Evolutionary conservation across 2,888 invertebrate species (phyloP).

Genomic region (Leptothorax acervorum): DNA sequence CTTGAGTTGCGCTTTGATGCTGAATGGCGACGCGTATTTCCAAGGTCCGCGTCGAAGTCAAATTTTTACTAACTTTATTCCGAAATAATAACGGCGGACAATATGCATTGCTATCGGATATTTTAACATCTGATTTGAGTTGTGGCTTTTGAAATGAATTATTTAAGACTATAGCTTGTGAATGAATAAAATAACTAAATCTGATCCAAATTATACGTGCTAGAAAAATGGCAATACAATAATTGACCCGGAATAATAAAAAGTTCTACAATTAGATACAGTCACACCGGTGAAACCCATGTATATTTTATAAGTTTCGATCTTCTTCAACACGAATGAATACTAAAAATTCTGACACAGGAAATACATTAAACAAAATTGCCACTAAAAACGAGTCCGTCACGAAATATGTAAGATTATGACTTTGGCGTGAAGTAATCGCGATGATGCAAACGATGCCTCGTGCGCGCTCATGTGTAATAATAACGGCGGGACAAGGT

Average conservation of each 20-base stretch:
- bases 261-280: background rate
- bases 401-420: background rate
- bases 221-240: background rate
- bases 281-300: too few relatives aligned
- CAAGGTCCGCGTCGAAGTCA: conserved; percentile 62
- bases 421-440: conserved; percentile 48
- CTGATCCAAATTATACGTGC: background rate
- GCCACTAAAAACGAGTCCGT: background rate
- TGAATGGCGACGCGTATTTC: conserved; percentile 30
- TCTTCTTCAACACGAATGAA: background rate
- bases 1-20: conserved; percentile 4
- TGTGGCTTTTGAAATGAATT: background rate
- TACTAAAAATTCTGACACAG: background rate
- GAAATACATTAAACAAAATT: conserved; percentile 21
- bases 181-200: background rate
- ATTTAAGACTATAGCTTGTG: background rate
- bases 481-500: conserved; percentile 32
- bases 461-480: conserved; percentile 43
- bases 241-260: background rate
- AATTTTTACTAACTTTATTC: conserved; percentile 57
- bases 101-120: background rate
- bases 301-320: background rate
- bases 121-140: background rate
- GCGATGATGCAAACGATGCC: conserved; percentile 53
- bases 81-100: background rate